These are phyloP conservation scores for Mesorhabditis spiculigera DNA, from an alignment of 2,888 invertebrate genomes.

Conservation along the genomic window DNA sequence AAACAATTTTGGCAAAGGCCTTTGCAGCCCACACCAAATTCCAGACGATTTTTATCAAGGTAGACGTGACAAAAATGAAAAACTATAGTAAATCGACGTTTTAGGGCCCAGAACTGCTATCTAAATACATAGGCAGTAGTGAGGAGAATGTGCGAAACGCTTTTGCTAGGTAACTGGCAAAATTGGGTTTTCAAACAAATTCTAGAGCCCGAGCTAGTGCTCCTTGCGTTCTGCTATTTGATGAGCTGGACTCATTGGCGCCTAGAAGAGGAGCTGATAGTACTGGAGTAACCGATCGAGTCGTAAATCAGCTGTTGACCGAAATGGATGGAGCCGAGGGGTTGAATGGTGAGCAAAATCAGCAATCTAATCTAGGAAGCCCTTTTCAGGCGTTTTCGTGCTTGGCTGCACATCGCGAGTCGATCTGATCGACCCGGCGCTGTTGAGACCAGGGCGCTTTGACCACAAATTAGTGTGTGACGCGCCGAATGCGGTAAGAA, in stretches of 20 bases:
- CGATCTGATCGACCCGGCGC: slow-evolving; percentile 89
- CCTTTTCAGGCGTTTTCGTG: slow-evolving; percentile 70
- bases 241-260: slow-evolving; percentile 78
- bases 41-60: slow-evolving; percentile 46
- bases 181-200: slow-evolving; percentile 25
- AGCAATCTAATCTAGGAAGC: not conserved
- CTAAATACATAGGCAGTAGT: slow-evolving; percentile 97
- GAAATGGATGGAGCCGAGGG: slow-evolving; percentile 93
- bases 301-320: slow-evolving; percentile 95
- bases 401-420: slow-evolving; percentile 89
- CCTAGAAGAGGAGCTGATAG: slow-evolving; percentile 90
- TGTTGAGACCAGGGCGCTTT: slow-evolving; percentile 85
- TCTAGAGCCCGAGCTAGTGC: slow-evolving; percentile 78
- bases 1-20: slow-evolving; percentile 48
- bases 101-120: slow-evolving; percentile 67
- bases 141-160: slow-evolving; percentile 90
- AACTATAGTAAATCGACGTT: not conserved
- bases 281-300: slow-evolving; percentile 95
- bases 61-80: slow-evolving; percentile 12
- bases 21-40: slow-evolving; percentile 38
- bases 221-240: slow-evolving; percentile 94
- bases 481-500: slow-evolving; percentile 71
- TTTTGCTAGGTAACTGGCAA: slow-evolving; percentile 67
- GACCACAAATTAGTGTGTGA: slow-evolving; percentile 79
- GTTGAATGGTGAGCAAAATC: slow-evolving; percentile 63